Evolutionary conservation across 2,888 invertebrate species (phyloP), one percentile per base, ranked within the genome.

Genomic region (Drosophila nr. perissopoda): DNA sequence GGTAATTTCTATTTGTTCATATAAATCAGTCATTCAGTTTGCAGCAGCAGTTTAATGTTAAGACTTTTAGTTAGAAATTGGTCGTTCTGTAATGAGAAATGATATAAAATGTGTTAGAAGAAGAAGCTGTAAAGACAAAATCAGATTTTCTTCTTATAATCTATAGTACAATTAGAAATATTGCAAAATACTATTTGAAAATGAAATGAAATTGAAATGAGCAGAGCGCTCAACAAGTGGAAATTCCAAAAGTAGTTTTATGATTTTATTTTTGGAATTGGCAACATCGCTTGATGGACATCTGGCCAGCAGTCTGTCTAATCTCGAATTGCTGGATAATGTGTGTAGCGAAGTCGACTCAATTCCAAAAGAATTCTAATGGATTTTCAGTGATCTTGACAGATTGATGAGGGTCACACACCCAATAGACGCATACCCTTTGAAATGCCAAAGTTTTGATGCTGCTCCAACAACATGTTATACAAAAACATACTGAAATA

Each of bases 11-110:
- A 60, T 67, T 67, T 42, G 38, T 72, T 73, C 66, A 69, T 73
- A 76, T 84, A 89, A 90, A 91, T 91, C 91, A 91, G 91, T 91
- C 91, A 87, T 77, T 79, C 65, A 64, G 82, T 77, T 82, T 74
- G 82, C 83, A 80, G 87, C 82, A 83, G 84, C 78, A 79, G 78
- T 78, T 80, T 62, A n/a, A 45, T 73, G 61, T 59, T 63, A 88
- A 90, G 90, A 90, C 87, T 86, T 90, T 90, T 83, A 48, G 83
- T 88, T 88, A 51, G 74, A 72, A 79, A 70, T 87, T 80, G 78
- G 83, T 82, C 80, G 80, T 77, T 82, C 91, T 91, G 86, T 0
- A 90, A 89, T 25, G 33, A 76, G 69, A 82, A 59, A 42, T 31
- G 66, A 31, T 45, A 71, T 45, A 27, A 49, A 57, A 69, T 40